A percentile compares a stretch with the other conserved stretches of the same genome.
Evolutionary conservation across 1,140 invertebrate species (phyloP).

Genomic region (Arion vulgaris): DNA sequence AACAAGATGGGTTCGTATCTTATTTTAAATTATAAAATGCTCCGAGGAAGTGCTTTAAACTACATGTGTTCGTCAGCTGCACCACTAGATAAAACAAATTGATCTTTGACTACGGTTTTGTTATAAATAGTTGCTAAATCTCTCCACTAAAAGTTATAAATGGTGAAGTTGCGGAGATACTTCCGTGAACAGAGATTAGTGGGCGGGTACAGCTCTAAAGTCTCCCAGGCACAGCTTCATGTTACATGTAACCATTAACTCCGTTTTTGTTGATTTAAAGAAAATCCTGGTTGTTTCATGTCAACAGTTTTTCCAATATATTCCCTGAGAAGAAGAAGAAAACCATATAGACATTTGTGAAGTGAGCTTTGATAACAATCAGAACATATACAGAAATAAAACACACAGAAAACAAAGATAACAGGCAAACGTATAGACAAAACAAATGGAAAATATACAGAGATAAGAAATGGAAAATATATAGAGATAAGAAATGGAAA

Average conservation of each 20-base stretch:
- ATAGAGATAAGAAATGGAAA: too few relatives aligned
- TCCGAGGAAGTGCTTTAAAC: too few relatives aligned
- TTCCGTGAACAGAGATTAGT: not conserved
- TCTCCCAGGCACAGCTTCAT: not conserved
- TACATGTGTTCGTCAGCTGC: too few relatives aligned
- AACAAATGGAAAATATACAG: too few relatives aligned
- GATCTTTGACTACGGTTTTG: too few relatives aligned
- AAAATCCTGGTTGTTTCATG: constrained; percentile 13
- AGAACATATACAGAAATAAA: not conserved
- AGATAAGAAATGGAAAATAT: too few relatives aligned
- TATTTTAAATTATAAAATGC: too few relatives aligned
- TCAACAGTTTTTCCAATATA: constrained; percentile 28
- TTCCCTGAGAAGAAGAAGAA: not conserved
- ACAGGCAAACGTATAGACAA: not conserved
- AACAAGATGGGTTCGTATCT: too few relatives aligned
- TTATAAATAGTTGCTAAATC: not conserved
- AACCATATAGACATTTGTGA: too few relatives aligned
- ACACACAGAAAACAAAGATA: not conserved
- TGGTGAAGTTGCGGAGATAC: not conserved
- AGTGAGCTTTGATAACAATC: too few relatives aligned
- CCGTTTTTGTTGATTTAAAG: not conserved
- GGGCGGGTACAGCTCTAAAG: not conserved
- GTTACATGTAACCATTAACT: not conserved
- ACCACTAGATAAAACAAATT: too few relatives aligned
- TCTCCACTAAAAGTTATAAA: not conserved